Conservation (phyloP, 2,797 vertebrate species). For the Rhynchonycteris naso region DNA sequence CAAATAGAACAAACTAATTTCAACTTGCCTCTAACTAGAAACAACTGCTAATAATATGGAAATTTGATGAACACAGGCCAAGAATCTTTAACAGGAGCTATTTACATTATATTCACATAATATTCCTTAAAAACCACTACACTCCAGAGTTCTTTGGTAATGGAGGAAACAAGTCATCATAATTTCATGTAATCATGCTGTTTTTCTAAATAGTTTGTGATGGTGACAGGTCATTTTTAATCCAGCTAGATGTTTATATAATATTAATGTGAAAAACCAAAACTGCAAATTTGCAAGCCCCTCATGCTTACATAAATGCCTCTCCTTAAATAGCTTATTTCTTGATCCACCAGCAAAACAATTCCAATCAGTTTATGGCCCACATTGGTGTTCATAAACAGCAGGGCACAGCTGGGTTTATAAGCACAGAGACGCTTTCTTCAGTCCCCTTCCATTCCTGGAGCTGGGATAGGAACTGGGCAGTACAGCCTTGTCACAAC, state of each 20-base stretch:
- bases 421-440: constrained; percentile 31
- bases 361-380: constrained; percentile 66
- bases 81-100: constrained; percentile 55
- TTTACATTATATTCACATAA: constrained; percentile 58
- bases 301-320: constrained; percentile 67
- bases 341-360: constrained; percentile 55
- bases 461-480: neutral
- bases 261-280: constrained; percentile 58
- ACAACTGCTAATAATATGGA: constrained; percentile 66
- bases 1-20: constrained; percentile 68
- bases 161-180: constrained; percentile 75
- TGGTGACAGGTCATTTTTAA: constrained; percentile 77
- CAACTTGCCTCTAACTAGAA: constrained; percentile 74
- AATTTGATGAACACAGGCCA: constrained; percentile 62
- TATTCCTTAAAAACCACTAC: constrained; percentile 60
- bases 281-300: constrained; percentile 68
- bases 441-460: constrained; percentile 10
- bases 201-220: constrained; percentile 73
- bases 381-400: constrained; percentile 25
- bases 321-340: constrained; percentile 62
- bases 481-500: neutral
- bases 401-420: constrained; percentile 6
- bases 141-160: constrained; percentile 67
- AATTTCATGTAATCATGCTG: constrained; percentile 71
- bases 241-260: constrained; percentile 63